phyloP scores from a whole-genome alignment of 2,888 invertebrate genomes.

The Aphodius granarius region DNA sequence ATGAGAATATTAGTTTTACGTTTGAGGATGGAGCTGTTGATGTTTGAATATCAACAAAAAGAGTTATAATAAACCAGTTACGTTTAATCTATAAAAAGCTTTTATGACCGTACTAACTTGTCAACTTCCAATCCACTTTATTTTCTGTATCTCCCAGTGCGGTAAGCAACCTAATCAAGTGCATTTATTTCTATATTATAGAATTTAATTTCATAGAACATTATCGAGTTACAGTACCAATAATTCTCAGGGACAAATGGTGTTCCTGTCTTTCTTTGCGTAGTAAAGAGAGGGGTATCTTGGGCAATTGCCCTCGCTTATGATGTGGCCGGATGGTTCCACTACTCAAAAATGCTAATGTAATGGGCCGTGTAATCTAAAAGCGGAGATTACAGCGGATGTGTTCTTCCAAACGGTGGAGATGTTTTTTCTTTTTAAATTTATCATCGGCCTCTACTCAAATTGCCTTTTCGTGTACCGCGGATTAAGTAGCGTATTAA shows the following conservation, averaged over 20 bases:
- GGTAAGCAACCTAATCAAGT: too few relatives aligned
- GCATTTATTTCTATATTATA: too few relatives aligned
- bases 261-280: background rate
- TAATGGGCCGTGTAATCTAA: background rate
- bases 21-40: too few relatives aligned
- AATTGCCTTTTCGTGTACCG: background rate
- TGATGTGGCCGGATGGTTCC: background rate
- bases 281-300: background rate
- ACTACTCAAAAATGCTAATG: background rate
- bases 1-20: too few relatives aligned
- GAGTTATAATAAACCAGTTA: too few relatives aligned
- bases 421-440: background rate
- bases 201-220: background rate
- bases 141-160: too few relatives aligned
- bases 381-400: background rate
- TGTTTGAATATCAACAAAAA: too few relatives aligned
- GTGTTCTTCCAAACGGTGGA: background rate
- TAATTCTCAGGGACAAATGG: background rate
- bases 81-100: too few relatives aligned
- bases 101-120: too few relatives aligned
- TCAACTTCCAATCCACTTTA: too few relatives aligned
- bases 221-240: background rate
- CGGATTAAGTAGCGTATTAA: background rate
- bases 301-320: background rate
- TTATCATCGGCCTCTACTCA: background rate